Base-by-base conservation (phyloP, 2,113 vertebrate species). In the Podarcis muralis region DNA sequence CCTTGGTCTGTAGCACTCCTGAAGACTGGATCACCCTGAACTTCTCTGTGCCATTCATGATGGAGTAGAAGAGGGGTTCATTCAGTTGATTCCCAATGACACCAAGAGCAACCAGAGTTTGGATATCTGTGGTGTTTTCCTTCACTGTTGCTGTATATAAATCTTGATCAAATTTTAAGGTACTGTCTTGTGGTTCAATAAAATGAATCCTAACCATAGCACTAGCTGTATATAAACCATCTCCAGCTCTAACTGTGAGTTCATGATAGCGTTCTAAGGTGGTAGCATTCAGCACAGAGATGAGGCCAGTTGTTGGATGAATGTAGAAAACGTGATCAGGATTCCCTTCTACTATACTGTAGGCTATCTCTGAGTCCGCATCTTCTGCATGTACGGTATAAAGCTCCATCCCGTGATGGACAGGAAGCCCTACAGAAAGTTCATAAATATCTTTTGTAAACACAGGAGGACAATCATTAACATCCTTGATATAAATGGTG, bases 391-490 rank as follows among this genome's bases (percentile, higher is more conserved):
- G 90, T 88, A 99, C 97, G 1, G 84, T 94, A 12, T 98, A 94
- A 15, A 99, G 96, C 85, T 98, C 97, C 96, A 98, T 97, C 32
- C 97, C 97, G 62, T 87, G 93, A 92, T 98, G 98, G 75, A 96
- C 93, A 68, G 98, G 98, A 27, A 96, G 93, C 23, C 96, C 90
- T 81, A 98, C 57, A 43, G 96, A 96, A 84, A 97, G 79, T 88
- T 98, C 95, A 0, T 99, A 99, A 9, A 88, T 81, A 2, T 96
- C 94, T 84, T 95, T 90, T 72, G 87, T 89, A 94, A 99, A 99
- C 81, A 95, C 96, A 12, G 99, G 99, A 13, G 98, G 97, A 68
- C 97, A 98, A 92, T 99, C 99, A 35, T 99, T 99, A 84, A 98
- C 93, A 57, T 99, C 97, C 87, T 96, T 95, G 79, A 99, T 80